These are phyloP conservation scores for Callyntrura guangdongensis DNA, from an alignment of 2,888 invertebrate species.

Conservation along the genomic window DNA sequence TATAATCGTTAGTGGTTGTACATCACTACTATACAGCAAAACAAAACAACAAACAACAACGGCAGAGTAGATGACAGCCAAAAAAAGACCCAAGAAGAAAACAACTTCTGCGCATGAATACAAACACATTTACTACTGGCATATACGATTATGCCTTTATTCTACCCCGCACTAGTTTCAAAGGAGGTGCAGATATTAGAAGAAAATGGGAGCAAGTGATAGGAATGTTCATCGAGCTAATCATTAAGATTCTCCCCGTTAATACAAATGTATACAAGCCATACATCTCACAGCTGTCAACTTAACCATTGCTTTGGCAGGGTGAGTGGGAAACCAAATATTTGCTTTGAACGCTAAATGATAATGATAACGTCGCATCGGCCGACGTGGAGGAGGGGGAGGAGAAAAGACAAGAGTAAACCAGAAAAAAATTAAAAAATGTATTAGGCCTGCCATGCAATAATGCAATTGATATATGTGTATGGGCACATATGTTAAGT, in stretches of 20 bases:
- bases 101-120: background rate
- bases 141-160: background rate
- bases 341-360: conserved; percentile 57
- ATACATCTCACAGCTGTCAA: conserved; percentile 76
- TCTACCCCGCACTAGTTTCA: background rate
- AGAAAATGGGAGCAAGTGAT: conserved; percentile 68
- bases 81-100: background rate
- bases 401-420: background rate
- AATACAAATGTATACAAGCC: conserved; percentile 72
- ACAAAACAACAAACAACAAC: conserved; percentile 9
- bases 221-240: conserved; percentile 73
- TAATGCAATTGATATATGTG: too few relatives aligned
- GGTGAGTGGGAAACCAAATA: conserved; percentile 63
- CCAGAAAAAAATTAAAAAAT: conserved; percentile 43
- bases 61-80: conserved; percentile 8
- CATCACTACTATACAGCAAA: background rate
- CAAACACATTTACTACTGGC: too few relatives aligned
- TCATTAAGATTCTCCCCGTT: conserved; percentile 72
- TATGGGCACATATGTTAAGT: background rate
- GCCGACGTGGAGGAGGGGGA: background rate
- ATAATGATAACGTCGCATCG: conserved; percentile 12
- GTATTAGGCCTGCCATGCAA: background rate
- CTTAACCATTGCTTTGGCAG: conserved; percentile 70
- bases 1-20: background rate
- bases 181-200: conserved; percentile 56